phyloP scores from a whole-genome alignment of 2,113 vertebrate genomes.

The Erythrocercus mccallii region DNA sequence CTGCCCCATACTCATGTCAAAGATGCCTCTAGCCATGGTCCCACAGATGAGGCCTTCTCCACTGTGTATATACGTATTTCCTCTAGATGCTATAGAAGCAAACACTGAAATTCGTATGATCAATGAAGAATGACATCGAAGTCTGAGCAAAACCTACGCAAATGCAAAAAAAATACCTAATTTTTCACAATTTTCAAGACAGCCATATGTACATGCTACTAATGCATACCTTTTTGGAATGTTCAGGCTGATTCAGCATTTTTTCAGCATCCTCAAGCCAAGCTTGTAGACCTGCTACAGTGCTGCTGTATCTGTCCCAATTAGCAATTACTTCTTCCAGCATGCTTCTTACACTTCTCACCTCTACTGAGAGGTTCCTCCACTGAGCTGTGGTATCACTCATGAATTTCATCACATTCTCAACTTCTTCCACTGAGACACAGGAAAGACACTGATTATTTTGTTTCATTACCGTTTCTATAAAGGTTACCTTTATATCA shows the following conservation, averaged over 20 bases:
- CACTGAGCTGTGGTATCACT: constrained; percentile 90
- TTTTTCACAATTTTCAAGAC: background rate
- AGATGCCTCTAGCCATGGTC: background rate
- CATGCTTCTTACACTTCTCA: constrained; percentile 92
- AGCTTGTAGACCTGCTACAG: constrained; percentile 85
- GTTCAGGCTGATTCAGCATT: constrained; percentile 84
- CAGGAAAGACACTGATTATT: background rate
- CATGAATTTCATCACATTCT: constrained; percentile 87
- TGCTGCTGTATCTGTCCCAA: constrained; percentile 87
- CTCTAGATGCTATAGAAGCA: accelerated
- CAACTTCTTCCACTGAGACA: constrained; percentile 84
- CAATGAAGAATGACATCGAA: background rate
- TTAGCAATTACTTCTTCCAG: constrained; percentile 91
- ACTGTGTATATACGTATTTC: accelerated
- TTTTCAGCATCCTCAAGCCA: constrained; percentile 94
- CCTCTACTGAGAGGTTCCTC: constrained; percentile 90
- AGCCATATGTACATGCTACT: background rate
- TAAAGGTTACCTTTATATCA: background rate
- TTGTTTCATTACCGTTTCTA: background rate
- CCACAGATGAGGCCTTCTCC: background rate
- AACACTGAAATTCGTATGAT: background rate
- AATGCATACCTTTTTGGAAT: constrained; percentile 81
- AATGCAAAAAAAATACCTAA: background rate
- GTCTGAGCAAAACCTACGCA: background rate
- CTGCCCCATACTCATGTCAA: background rate